Conservation (phyloP, 2,113 vertebrate species). For the Nettapus auritus region DNA sequence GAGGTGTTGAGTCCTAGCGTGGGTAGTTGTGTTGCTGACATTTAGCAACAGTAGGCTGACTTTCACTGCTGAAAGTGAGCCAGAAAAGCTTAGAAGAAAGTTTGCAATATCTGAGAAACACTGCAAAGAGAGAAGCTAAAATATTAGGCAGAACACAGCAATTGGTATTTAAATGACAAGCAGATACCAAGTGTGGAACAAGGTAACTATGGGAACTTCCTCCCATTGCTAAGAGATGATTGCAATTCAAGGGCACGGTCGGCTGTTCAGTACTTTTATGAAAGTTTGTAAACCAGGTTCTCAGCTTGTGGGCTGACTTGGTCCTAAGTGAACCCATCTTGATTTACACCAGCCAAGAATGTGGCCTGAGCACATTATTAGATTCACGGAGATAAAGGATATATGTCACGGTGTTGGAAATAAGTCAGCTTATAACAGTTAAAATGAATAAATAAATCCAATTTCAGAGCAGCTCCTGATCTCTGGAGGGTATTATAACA, state of each 20-base stretch:
- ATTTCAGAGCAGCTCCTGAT: neutral
- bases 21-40: conserved; percentile 58
- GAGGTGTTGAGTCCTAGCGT: conserved; percentile 52
- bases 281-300: neutral
- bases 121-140: conserved; percentile 29
- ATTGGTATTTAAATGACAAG: neutral
- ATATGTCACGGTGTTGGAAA: neutral
- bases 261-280: neutral
- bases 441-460: neutral
- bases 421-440: neutral
- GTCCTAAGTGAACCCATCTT: neutral
- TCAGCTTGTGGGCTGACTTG: neutral
- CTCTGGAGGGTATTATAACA: neutral
- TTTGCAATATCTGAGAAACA: conserved; percentile 16
- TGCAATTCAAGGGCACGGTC: neutral
- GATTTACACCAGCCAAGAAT: neutral
- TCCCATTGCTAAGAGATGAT: neutral
- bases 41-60: conserved; percentile 57
- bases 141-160: conserved; percentile 5
- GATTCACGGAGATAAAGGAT: neutral
- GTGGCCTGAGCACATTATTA: neutral
- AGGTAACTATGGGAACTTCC: neutral
- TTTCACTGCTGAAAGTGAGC: conserved; percentile 52
- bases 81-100: conserved; percentile 54
- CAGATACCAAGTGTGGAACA: neutral